These are phyloP conservation scores for Meteorus cinctellus DNA, from an alignment of 2,888 invertebrate species.

Conservation along the genomic window DNA sequence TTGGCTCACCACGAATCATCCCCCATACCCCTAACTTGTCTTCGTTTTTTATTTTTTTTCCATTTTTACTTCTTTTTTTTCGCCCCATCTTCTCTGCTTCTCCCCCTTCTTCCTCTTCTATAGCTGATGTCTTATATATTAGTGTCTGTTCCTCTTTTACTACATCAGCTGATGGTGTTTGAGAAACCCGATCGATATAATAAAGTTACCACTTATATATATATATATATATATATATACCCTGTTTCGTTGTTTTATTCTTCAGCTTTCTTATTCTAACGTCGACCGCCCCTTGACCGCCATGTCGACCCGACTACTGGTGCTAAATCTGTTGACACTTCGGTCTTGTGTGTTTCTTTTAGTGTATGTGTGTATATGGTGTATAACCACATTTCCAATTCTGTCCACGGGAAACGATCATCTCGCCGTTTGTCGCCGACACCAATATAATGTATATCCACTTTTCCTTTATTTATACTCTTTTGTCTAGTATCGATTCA, in stretches of 20 bases:
- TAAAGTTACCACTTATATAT: not conserved
- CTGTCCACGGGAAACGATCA: slow-evolving; percentile 52
- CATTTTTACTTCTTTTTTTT: slow-evolving; percentile 55
- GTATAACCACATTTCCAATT: slow-evolving; percentile 55
- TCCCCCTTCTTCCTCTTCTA: slow-evolving; percentile 42
- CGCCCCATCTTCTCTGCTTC: slow-evolving; percentile 48
- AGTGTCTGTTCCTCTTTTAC: slow-evolving; percentile 39
- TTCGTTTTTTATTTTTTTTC: slow-evolving; percentile 57
- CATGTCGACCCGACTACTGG: slow-evolving; percentile 45
- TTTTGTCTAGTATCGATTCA: not conserved
- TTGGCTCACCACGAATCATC: slow-evolving; percentile 63
- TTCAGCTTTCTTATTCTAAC: slow-evolving; percentile 23
- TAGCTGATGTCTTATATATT: slow-evolving; percentile 53
- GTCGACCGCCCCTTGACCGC: slow-evolving; percentile 42
- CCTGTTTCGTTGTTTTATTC: not conserved
- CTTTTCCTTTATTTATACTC: not conserved
- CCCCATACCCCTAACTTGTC: slow-evolving; percentile 40
- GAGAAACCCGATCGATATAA: slow-evolving; percentile 44
- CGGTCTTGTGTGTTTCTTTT: slow-evolving; percentile 27
- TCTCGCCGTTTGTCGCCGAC: slow-evolving; percentile 47
- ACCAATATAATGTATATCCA: too few species aligned
- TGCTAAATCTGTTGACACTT: slow-evolving; percentile 68
- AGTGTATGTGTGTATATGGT: slow-evolving; percentile 27
- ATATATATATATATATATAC: not conserved
- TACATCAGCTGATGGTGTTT: slow-evolving; percentile 34